Base-by-base conservation (phyloP, 2,797 vertebrate species). In the Peromyscus eremicus region DNA sequence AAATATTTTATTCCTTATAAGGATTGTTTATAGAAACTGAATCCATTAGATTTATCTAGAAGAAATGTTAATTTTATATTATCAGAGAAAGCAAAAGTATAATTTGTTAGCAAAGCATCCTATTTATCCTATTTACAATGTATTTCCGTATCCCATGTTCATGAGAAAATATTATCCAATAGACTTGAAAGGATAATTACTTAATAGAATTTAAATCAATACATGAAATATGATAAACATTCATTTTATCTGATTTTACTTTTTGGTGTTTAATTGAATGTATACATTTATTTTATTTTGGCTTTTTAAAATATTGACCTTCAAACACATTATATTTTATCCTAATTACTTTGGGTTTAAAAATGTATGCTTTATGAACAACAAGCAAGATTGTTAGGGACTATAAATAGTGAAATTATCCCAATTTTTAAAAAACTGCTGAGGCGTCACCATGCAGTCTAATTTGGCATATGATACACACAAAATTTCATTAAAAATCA, bases 131-230 rank as follows among this genome's bases (percentile, higher is more conserved):
- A 84, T 87, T 96, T 23, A 94, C 71, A 90, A 84, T 40, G 1
- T 64, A 64, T 4, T 62, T 71, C 19, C 19, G 79, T 71, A 92
- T 2, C 0, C 1, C 19, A 82, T 75, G 29, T 4, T 27, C 29
- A 62, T 76, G 62, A 95, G 37, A 6, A 92, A 88, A 7, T 1
- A n/a, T 0, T 81, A 2, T 37, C 12, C n/a, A 68, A 32, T 85
- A 64, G 5, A 86, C n/a, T 57, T 82, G 21, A 96, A 97, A 77
- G 80, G 97, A 98, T 98, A 97, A 98, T 98, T 96, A 98, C 97
- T 98, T 96, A 98, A 94, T 98, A 95, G 94, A 96, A 64, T 89
- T 95, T 94, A 96, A 98, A 97, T 96, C 97, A 97, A 98, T 73
- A 13, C 68, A 34, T 97, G 19, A 49, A 70, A n/a, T 57, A 89